These are phyloP conservation scores for Lampropteryx suffumata DNA, from an alignment of 2,888 invertebrate genomes.

Conservation along the genomic window DNA sequence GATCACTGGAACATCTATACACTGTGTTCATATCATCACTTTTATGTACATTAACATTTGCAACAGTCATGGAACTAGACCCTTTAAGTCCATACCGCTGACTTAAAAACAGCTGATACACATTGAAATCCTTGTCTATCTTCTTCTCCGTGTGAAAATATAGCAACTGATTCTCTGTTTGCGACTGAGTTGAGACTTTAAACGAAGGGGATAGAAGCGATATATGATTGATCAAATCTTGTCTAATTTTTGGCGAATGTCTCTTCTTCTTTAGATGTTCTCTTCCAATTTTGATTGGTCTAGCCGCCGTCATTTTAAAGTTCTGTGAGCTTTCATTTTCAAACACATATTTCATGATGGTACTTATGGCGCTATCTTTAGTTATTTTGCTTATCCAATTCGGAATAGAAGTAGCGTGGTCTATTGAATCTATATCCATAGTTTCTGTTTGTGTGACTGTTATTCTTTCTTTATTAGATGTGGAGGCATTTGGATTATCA, in stretches of 20 bases:
- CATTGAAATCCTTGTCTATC: constrained; percentile 43
- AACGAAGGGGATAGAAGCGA: constrained; percentile 39
- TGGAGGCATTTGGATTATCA: constrained; percentile 10
- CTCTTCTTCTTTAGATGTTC: constrained; percentile 28
- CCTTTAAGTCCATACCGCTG: constrained; percentile 37
- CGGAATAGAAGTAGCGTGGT: constrained; percentile 44
- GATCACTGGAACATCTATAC: constrained; percentile 61
- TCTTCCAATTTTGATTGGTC: constrained; percentile 25
- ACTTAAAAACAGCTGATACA: constrained; percentile 50
- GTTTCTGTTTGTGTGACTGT: constrained; percentile 26
- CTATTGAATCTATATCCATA: constrained; percentile 24
- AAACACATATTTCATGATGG: constrained; percentile 42
- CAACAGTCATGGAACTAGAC: constrained; percentile 47
- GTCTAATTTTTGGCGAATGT: constrained; percentile 28
- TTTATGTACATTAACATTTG: constrained; percentile 28
- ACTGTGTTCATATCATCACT: constrained; percentile 64
- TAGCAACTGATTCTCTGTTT: constrained; percentile 44
- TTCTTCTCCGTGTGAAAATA: constrained; percentile 33
- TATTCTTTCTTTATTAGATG: constrained; percentile 18
- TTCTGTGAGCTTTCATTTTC: constrained; percentile 34
- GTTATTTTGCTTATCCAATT: constrained; percentile 41
- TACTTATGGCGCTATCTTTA: constrained; percentile 46
- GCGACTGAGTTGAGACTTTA: constrained; percentile 52
- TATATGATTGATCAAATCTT: constrained; percentile 47
- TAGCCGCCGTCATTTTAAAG: constrained; percentile 22